These are phyloP conservation scores for Drosophila micromelanica DNA, from an alignment of 1,140 invertebrate species.

Conservation along the genomic window DNA sequence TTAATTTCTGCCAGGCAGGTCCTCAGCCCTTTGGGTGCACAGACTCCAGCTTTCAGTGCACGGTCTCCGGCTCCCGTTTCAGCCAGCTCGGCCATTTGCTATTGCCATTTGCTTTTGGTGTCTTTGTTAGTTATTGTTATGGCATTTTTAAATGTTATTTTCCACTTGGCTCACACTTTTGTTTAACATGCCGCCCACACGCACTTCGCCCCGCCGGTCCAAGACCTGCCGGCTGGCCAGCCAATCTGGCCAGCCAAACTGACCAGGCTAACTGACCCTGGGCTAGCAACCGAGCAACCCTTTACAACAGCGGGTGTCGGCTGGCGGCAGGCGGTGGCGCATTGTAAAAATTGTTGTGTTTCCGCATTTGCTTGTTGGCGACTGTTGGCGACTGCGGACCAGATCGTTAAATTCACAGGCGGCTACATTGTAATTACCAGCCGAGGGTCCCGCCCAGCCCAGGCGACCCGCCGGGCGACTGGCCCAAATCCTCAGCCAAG, in stretches of 20 bases:
- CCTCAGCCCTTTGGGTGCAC: conserved; percentile 12
- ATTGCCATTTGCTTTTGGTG: conserved; percentile 80
- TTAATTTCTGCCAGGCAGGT: conserved; percentile 64
- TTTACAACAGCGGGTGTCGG: conserved; percentile 21
- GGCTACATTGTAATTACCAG: conserved; percentile 81
- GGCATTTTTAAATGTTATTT: conserved; percentile 81
- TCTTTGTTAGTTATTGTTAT: conserved; percentile 83
- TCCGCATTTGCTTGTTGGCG: conserved; percentile 61
- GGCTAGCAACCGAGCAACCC: conserved; percentile 16
- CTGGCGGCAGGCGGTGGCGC: background rate
- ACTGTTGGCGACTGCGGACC: conserved; percentile 42
- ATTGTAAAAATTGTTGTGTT: conserved; percentile 57
- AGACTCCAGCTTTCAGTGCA: background rate
- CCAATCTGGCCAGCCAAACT: conserved; percentile 57
- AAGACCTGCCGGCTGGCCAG: conserved; percentile 5
- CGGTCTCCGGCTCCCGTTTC: conserved; percentile 24
- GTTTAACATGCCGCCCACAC: conserved; percentile 69
- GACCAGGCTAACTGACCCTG: conserved; percentile 55
- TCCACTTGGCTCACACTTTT: conserved; percentile 82
- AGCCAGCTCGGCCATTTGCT: conserved; percentile 53
- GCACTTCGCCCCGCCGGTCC: conserved; percentile 15
- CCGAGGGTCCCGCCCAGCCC: conserved; percentile 25
- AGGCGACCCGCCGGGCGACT: conserved; percentile 53
- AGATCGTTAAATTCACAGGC: conserved; percentile 80
- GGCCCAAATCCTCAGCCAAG: conserved; percentile 77